phyloP scores from a whole-genome alignment of 1,140 invertebrate species.

The Lepidotrigona ventralis region DNA sequence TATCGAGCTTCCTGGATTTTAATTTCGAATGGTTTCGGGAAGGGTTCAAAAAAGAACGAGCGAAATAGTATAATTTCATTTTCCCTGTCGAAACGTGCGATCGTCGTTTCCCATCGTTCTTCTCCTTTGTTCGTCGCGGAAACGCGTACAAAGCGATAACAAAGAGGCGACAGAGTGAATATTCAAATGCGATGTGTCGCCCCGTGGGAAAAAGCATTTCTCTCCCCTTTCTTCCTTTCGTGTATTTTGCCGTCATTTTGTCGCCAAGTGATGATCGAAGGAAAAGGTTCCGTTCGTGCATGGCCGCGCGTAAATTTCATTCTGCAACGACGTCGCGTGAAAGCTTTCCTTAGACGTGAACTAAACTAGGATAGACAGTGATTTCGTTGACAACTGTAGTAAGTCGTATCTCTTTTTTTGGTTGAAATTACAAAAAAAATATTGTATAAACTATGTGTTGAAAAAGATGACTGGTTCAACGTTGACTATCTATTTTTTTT shows the following conservation, averaged over 20 bases:
- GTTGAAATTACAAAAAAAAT: no score
- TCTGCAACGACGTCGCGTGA: background rate
- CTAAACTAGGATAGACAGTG: background rate
- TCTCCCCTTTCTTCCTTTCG: background rate
- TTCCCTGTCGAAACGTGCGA: slow-evolving; percentile 2
- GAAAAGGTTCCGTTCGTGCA: background rate
- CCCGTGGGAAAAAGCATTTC: background rate
- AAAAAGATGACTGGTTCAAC: no score
- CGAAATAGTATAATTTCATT: background rate
- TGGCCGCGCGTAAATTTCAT: background rate
- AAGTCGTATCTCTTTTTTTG: no score
- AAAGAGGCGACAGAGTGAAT: slow-evolving; percentile 21
- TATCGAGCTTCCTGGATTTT: background rate
- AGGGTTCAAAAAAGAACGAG: no score
- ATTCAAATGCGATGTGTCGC: slow-evolving; percentile 9
- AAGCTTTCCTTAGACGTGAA: background rate
- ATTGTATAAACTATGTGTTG: no score
- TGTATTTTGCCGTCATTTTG: background rate
- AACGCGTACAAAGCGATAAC: slow-evolving; percentile 5
- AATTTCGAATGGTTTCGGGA: background rate
- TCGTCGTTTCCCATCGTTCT: background rate
- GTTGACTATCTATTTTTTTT: no score
- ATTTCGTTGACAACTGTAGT: background rate
- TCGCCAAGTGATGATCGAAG: background rate
- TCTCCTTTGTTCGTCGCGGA: background rate